Evolutionary conservation across 2,888 invertebrate genomes (phyloP).

Genomic region (Tetragnatha montana): DNA sequence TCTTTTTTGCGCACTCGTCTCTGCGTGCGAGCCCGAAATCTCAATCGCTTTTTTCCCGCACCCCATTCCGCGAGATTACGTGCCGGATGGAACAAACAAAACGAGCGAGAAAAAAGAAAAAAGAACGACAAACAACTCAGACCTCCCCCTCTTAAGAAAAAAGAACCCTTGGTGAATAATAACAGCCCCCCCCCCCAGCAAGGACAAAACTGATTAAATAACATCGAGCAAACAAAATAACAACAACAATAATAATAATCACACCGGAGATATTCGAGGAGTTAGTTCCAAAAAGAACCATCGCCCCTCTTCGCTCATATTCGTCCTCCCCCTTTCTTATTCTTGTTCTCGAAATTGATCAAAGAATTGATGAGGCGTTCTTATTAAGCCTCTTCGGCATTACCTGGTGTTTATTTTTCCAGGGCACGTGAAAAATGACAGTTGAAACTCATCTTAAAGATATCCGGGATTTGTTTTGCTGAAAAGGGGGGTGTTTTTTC

Average conservation of each 20-base stretch:
- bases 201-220: slow-evolving; percentile 69
- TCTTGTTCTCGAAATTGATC: slow-evolving; percentile 59
- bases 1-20: background rate
- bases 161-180: slow-evolving; percentile 40
- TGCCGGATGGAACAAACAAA: background rate
- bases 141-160: background rate
- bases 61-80: slow-evolving; percentile 25
- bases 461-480: slow-evolving; percentile 39
- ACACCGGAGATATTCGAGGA: slow-evolving; percentile 43
- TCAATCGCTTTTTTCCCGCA: slow-evolving; percentile 5
- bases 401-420: slow-evolving; percentile 59
- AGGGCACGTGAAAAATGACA: slow-evolving; percentile 62
- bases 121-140: slow-evolving; percentile 7
- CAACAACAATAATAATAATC: slow-evolving; percentile 22
- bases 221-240: slow-evolving; percentile 33
- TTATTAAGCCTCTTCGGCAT: slow-evolving; percentile 19
- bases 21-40: slow-evolving; percentile 1
- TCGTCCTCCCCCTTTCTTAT: slow-evolving; percentile 20
- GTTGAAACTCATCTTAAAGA: slow-evolving; percentile 28
- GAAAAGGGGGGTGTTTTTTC: slow-evolving; percentile 17
- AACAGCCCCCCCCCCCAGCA: slow-evolving; percentile 33
- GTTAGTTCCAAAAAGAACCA: background rate
- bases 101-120: background rate
- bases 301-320: background rate
- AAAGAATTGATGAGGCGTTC: slow-evolving; percentile 65